A percentile compares a stretch with the other conserved stretches of the same genome.
Conservation (phyloP, 2,888 invertebrate species). For the Troides helena region DNA sequence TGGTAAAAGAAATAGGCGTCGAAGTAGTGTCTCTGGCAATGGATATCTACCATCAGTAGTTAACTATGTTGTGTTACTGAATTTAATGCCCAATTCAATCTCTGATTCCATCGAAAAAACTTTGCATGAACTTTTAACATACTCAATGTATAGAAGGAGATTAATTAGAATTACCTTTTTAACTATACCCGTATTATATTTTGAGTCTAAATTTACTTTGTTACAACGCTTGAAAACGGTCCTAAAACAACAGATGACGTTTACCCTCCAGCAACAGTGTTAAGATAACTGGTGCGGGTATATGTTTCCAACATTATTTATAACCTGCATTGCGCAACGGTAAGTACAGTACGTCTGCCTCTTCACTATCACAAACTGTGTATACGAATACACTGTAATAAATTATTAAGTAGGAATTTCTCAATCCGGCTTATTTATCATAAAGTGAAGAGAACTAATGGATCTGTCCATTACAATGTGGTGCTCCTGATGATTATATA, state of each 20-base stretch:
- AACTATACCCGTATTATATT: not conserved
- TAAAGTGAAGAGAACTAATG: no score
- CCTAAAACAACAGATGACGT: conserved; percentile 11
- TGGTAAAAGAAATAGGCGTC: no score
- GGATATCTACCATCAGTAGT: no score
- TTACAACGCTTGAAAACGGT: not conserved
- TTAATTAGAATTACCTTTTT: not conserved
- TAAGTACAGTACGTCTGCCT: not conserved
- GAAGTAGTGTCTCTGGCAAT: no score
- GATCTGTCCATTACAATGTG: no score
- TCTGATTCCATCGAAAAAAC: no score
- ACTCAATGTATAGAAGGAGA: not conserved
- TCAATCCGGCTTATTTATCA: no score
- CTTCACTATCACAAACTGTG: not conserved
- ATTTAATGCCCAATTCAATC: no score
- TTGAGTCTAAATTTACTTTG: conserved; percentile 1
- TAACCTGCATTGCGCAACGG: conserved; percentile 4
- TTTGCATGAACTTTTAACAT: no score
- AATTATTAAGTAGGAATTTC: no score
- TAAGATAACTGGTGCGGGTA: conserved; percentile 1
- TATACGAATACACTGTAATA: not conserved
- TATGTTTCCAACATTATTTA: conserved; percentile 5
- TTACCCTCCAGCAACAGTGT: not conserved
- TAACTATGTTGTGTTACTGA: no score
- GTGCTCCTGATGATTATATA: no score